Evolutionary conservation across 2,113 vertebrate species (phyloP).

Genomic region (Spermophilus dauricus): DNA sequence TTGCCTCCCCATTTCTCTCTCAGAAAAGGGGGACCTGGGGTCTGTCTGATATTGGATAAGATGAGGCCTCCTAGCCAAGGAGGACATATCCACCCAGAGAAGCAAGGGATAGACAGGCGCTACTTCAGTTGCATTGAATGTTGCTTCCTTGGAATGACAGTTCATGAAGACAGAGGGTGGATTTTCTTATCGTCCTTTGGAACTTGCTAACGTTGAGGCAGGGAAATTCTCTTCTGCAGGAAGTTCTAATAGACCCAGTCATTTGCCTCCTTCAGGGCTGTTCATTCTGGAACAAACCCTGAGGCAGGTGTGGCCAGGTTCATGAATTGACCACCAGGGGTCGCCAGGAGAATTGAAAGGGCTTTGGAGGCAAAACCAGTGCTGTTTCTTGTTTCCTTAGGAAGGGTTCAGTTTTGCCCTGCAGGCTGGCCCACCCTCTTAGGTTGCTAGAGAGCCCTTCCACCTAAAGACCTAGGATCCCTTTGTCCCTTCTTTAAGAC

Average conservation of each 20-base stretch:
- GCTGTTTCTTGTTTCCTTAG: not conserved
- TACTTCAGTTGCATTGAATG: not conserved
- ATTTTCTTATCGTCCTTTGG: not conserved
- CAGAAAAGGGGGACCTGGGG: not conserved
- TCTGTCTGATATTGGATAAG: not conserved
- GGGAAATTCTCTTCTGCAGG: not conserved
- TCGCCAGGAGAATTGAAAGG: conserved; percentile 83
- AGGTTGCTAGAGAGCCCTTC: not conserved
- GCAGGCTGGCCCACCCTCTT: rapidly evolving
- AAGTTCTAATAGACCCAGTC: not conserved
- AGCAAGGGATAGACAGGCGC: not conserved
- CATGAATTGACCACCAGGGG: conserved; percentile 83
- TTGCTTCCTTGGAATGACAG: not conserved
- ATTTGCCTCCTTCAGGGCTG: not conserved
- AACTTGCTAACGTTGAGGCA: not conserved
- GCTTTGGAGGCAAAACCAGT: not conserved
- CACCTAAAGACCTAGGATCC: not conserved
- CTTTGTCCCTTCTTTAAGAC: not conserved
- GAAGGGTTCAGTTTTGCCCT: not conserved
- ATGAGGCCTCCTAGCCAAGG: not conserved
- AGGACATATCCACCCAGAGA: not conserved
- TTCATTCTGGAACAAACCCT: not conserved
- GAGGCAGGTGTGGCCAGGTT: not conserved
- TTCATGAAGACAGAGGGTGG: not conserved
- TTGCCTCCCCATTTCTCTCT: no score